Conservation (phyloP, 2,888 invertebrate species). For the Colletes collaris region DNA sequence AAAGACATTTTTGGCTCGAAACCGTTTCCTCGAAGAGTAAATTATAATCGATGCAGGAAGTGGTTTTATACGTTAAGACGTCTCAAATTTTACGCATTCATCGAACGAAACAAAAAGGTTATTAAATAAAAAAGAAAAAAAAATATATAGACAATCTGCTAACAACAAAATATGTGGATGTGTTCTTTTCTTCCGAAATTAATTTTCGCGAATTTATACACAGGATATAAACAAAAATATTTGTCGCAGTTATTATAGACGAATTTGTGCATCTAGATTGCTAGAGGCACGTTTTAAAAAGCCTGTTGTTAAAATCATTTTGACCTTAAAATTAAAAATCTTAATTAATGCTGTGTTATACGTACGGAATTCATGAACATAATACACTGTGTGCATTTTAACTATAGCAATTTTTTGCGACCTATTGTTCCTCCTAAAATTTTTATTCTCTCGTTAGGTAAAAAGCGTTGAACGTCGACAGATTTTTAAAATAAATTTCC, state of each 20-base stretch:
- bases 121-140: too few relatives aligned
- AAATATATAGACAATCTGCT: background rate
- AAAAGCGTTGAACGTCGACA: too few relatives aligned
- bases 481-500: background rate
- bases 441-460: too few relatives aligned
- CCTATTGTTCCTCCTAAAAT: too few relatives aligned
- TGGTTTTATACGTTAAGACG: constrained; percentile 6
- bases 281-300: background rate
- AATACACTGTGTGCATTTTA: too few relatives aligned
- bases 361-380: too few relatives aligned
- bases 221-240: background rate
- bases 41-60: constrained; percentile 15
- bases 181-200: constrained; percentile 19
- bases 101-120: background rate
- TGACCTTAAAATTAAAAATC: too few relatives aligned
- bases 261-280: background rate
- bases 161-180: background rate
- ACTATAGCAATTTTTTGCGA: too few relatives aligned
- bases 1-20: constrained; percentile 40
- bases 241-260: background rate
- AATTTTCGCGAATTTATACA: constrained; percentile 12
- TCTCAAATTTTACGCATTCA: constrained; percentile 5
- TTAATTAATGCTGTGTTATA: too few relatives aligned
- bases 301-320: too few relatives aligned
- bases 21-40: constrained; percentile 29